Percentiles rank a stretch among this genome's conserved stretches.
Conservation (phyloP, 2,113 vertebrate genomes). For the Xyliphius kryptos region DNA sequence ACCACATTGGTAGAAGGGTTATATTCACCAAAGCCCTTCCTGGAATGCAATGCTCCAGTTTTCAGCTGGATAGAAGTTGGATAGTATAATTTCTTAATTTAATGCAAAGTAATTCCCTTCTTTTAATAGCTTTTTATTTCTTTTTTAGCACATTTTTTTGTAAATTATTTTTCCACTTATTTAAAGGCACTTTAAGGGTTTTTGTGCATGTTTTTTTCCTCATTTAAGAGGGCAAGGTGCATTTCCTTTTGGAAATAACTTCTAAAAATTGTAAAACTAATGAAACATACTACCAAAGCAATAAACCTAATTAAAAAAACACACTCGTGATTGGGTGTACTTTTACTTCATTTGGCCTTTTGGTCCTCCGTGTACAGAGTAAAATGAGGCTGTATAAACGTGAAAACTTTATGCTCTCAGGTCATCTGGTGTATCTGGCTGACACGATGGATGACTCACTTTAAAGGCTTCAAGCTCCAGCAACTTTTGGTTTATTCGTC, state of each 20-base stretch:
- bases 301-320: constrained; percentile 46
- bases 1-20: too few species aligned
- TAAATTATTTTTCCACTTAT: constrained; percentile 36
- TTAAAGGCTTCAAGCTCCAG: constrained; percentile 80
- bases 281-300: constrained; percentile 20
- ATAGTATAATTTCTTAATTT: not conserved
- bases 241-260: constrained; percentile 3
- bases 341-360: not conserved
- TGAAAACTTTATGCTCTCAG: constrained; percentile 56
- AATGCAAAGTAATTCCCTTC: constrained; percentile 1
- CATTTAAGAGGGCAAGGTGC: not conserved
- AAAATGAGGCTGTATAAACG: not conserved
- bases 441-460: constrained; percentile 75
- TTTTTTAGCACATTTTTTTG: constrained; percentile 20
- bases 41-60: too few species aligned
- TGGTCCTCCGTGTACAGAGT: not conserved
- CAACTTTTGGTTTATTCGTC: constrained; percentile 75
- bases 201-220: not conserved
- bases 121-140: not conserved
- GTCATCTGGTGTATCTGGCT: constrained; percentile 85
- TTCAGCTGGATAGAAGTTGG: too few species aligned
- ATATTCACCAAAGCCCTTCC: too few species aligned
- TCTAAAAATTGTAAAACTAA: constrained; percentile 15
- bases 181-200: constrained; percentile 21
- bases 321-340: not conserved